Evolutionary conservation across 92 coral and sea anemone genomes (phyloP), one percentile per base, ranked within the genome.

Genomic region (Actinernus sp.): DNA sequence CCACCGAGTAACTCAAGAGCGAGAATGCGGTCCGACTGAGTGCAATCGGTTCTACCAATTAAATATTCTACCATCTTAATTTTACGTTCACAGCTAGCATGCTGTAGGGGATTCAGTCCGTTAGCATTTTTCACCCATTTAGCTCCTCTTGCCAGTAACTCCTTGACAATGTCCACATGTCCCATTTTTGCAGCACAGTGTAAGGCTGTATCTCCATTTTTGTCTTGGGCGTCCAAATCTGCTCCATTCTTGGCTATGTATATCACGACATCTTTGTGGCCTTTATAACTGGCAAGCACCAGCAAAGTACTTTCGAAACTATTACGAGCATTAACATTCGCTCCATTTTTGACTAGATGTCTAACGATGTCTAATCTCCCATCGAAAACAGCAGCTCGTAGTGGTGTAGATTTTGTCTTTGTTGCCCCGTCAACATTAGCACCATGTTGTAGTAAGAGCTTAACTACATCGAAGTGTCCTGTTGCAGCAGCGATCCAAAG

Each of bases 401-500:
- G 63, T 5, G 94, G 94, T 5, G 94, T 88, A 16, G 94, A 88
- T 63, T 83, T 88, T 7, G 94, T 88, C 30, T 82, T 58, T 8
- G 94, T 88, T 61, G 83, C 75, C 22, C 90, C 78, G 31, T 88
- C 89, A 26, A 88, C 90, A 49, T 88, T 88, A 13, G 94, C 94
- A n/a, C n/a, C n/a, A n/a, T n/a, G n/a, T n/a, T n/a, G n/a, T n/a
- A n/a, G n/a, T n/a, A n/a, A n/a, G n/a, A n/a, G n/a, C n/a, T n/a
- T n/a, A n/a, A n/a, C n/a, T n/a, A n/a, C n/a, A n/a, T n/a, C n/a
- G n/a, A n/a, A 66, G 3, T 81, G 87, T 4, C 90, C 90, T 18
- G 84, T 88, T 4, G 94, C 94, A 1, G 90, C 89, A 0, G 94
- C 94, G 31, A 87, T 90, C 94, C 94, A 88, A 5, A 88, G 56